A percentile compares a stretch with the other conserved stretches of the same genome.
Evolutionary conservation across 2,113 vertebrate genomes (phyloP).

Genomic region (Sterrhoptilus dennistouni): DNA sequence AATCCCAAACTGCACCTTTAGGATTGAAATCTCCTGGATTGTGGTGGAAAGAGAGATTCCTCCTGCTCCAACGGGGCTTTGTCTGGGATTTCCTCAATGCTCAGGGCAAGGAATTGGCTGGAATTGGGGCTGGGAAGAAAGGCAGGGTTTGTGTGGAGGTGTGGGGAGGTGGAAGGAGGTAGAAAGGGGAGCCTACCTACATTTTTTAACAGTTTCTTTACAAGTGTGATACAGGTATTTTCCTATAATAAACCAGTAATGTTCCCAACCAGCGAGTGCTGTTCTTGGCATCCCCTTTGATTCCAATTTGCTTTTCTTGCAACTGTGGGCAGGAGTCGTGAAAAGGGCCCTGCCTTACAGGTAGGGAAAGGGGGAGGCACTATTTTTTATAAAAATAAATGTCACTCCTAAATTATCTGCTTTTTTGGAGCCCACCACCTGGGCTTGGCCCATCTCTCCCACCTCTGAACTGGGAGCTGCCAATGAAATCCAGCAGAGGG

Average conservation of each 20-base stretch:
- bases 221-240: constrained; percentile 58
- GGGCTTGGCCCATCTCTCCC: constrained; percentile 17
- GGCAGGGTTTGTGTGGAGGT: constrained; percentile 12
- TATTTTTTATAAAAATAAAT: constrained; percentile 58
- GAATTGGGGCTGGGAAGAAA: neutral
- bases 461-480: constrained; percentile 34
- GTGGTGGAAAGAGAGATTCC: neutral
- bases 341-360: constrained; percentile 13
- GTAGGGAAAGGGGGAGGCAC: constrained; percentile 35
- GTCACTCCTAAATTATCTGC: constrained; percentile 60
- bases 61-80: too few relatives aligned
- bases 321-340: neutral
- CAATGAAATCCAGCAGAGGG: neutral
- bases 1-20: too few relatives aligned
- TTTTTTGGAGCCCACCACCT: constrained; percentile 21
- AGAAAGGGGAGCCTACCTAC: constrained; percentile 18
- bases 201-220: constrained; percentile 40
- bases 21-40: too few relatives aligned
- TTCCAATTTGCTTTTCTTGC: constrained; percentile 57
- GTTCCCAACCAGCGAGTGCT: constrained; percentile 37
- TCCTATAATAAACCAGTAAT: constrained; percentile 54
- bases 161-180: constrained; percentile 27
- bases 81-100: neutral
- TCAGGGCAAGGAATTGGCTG: neutral
- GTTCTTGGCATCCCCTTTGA: constrained; percentile 49